These are phyloP conservation scores for Pyrocephalus nanus DNA, from an alignment of 2,797 vertebrate species.

Conservation along the genomic window DNA sequence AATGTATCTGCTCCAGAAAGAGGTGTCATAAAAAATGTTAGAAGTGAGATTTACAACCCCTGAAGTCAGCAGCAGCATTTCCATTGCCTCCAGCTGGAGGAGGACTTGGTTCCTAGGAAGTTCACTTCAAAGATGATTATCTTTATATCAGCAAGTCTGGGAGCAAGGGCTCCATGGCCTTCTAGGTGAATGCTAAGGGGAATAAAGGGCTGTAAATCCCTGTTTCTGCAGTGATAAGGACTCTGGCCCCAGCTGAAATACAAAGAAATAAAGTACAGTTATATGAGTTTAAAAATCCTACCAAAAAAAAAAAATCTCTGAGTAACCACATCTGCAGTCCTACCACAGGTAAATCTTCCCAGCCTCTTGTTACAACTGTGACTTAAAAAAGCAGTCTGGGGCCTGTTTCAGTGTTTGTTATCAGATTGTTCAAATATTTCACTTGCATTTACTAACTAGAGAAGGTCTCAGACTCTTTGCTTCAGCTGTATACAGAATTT, in stretches of 20 bases:
- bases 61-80: conserved; percentile 9
- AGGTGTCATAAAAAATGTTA: conserved; percentile 22
- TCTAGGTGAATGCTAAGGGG: conserved; percentile 6
- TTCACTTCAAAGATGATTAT: conserved; percentile 44
- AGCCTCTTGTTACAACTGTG: neutral
- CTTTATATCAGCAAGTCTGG: conserved; percentile 10
- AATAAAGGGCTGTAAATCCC: conserved; percentile 46
- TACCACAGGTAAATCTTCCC: conserved; percentile 30
- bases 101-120: conserved; percentile 56
- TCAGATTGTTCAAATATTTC: conserved; percentile 16
- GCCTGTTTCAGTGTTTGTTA: neutral
- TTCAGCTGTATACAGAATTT: neutral
- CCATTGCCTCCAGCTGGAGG: conserved; percentile 27
- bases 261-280: conserved; percentile 13
- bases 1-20: neutral
- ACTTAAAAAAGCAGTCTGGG: conserved; percentile 7
- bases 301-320: neutral
- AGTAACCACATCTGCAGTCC: conserved; percentile 16
- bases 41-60: conserved; percentile 9
- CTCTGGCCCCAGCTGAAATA: neutral
- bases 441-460: neutral
- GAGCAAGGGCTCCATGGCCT: neutral
- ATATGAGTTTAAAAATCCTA: conserved; percentile 1
- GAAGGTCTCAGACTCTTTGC: neutral
- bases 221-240: neutral